Base-by-base conservation (phyloP, 2,888 invertebrate species). In the Nomada ferruginata region DNA sequence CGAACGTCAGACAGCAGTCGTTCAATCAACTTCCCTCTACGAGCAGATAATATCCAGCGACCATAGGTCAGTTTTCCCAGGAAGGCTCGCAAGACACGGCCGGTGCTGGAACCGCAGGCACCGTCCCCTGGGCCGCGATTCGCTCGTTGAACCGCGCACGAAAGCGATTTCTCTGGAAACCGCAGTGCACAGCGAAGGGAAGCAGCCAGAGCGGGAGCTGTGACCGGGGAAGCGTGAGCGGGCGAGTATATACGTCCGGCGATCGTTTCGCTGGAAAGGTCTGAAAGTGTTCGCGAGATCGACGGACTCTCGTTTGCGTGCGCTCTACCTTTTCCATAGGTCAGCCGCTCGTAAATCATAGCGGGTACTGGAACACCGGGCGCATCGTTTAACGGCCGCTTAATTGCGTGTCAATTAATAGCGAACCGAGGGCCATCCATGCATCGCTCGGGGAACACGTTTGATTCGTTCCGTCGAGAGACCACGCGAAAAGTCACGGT, bases 371-470 rank as follows among this genome's bases (percentile, higher is more conserved):
- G 74, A 72, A 64, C 64, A 44, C n/a, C 57, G 66, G 66, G 70
- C 80, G 86, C 20, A 23, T 86, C 87, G 87, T 82, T 85, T 82
- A 78, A 89, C 82, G 82, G 85, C 59, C 82, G 74, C 78, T 87
- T 88, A 90, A 89, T 90, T 87, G 82, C 83, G 79, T 69, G 80
- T 86, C 84, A 76, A 90, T 89, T 88, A 84, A 85, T 85, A 60
- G 73, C 55, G 64, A 47, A 20, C 57, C 2, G 71, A 52, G 18
- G 18, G 20, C 2, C 15, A 44, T 42, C 50, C 2, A 59, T 36
- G 20, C n/a, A 36, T 70, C 10, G 20, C 10, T 23, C 2, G 5
- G 18, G 4, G 15, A 29, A 47, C 9, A 26, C 7, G 26, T 29
- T 65, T 0, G 44, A 23, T 23, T 44, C 26, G 20, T 23, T 68